These are phyloP conservation scores for Dinoponera quadriceps DNA, from an alignment of 1,140 invertebrate genomes.

Conservation along the genomic window DNA sequence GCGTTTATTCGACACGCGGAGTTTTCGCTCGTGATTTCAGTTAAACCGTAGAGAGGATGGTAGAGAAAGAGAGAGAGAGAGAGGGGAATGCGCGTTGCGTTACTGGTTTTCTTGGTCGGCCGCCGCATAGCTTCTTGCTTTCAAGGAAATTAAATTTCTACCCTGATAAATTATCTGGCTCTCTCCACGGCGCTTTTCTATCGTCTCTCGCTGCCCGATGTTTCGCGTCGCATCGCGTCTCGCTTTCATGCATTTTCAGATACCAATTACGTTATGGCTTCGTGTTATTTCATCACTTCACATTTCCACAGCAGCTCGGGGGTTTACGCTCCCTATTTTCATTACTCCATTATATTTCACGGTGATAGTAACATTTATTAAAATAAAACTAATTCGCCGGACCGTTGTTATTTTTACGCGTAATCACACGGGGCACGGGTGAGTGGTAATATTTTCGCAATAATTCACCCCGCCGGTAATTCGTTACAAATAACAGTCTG, in stretches of 20 bases:
- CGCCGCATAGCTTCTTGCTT: slow-evolving; percentile 37
- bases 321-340: slow-evolving; percentile 36
- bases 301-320: neutral
- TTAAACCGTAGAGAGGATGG: slow-evolving; percentile 21
- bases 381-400: slow-evolving; percentile 44
- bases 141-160: slow-evolving; percentile 65
- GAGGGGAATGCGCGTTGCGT: slow-evolving; percentile 1
- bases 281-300: slow-evolving; percentile 48
- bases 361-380: slow-evolving; percentile 32
- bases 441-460: slow-evolving; percentile 47
- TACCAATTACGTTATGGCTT: slow-evolving; percentile 58
- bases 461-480: slow-evolving; percentile 35
- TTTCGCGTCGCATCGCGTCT: slow-evolving; percentile 32
- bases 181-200: slow-evolving; percentile 38
- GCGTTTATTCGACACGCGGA: slow-evolving; percentile 35
- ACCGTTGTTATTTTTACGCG: slow-evolving; percentile 39
- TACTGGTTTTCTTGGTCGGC: slow-evolving; percentile 34
- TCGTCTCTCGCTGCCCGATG: slow-evolving; percentile 21
- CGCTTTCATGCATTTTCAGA: slow-evolving; percentile 53
- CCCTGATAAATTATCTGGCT: slow-evolving; percentile 47
- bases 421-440: slow-evolving; percentile 6
- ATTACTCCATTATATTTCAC: slow-evolving; percentile 28
- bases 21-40: slow-evolving; percentile 20
- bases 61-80: no score
- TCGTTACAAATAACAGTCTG: slow-evolving; percentile 15